Evolutionary conservation across 2,888 invertebrate genomes (phyloP).

Genomic region (Gortyna flavago): DNA sequence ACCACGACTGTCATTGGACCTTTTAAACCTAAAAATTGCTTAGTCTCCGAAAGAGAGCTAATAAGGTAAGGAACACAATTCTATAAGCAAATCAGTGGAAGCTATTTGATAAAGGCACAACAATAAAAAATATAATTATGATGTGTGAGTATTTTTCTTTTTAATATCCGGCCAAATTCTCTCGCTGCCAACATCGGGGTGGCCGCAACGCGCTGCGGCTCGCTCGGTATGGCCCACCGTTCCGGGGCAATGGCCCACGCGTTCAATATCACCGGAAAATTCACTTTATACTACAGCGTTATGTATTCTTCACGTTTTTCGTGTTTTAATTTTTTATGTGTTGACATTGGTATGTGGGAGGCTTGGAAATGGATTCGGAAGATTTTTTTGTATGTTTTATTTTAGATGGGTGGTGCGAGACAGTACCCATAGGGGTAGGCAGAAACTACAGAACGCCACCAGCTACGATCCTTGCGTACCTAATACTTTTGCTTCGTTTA

Average conservation of each 20-base stretch:
- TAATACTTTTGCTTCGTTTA: background rate
- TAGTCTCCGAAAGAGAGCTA: no score
- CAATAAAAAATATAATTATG: background rate
- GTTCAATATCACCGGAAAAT: slow-evolving; percentile 84
- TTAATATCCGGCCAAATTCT: slow-evolving; percentile 25
- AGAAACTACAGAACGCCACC: background rate
- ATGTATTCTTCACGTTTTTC: slow-evolving; percentile 57
- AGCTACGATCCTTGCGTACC: background rate
- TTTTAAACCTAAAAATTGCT: background rate
- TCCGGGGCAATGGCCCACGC: slow-evolving; percentile 80
- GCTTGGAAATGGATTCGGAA: background rate
- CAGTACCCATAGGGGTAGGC: background rate
- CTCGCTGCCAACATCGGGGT: slow-evolving; percentile 52
- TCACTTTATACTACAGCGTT: slow-evolving; percentile 74
- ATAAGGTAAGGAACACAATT: background rate
- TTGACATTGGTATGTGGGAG: slow-evolving; percentile 16
- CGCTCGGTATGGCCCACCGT: slow-evolving; percentile 68
- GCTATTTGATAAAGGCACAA: background rate
- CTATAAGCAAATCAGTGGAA: background rate
- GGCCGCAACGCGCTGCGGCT: slow-evolving; percentile 63
- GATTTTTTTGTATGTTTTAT: background rate
- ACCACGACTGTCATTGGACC: background rate
- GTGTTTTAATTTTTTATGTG: slow-evolving; percentile 38
- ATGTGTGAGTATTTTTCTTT: slow-evolving; percentile 15
- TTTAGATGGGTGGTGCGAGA: background rate